Percentiles rank a stretch among this genome's conserved stretches.
These are phyloP conservation scores for Mesorhabditis belari DNA, from an alignment of 2,888 invertebrate genomes.

Conservation along the genomic window DNA sequence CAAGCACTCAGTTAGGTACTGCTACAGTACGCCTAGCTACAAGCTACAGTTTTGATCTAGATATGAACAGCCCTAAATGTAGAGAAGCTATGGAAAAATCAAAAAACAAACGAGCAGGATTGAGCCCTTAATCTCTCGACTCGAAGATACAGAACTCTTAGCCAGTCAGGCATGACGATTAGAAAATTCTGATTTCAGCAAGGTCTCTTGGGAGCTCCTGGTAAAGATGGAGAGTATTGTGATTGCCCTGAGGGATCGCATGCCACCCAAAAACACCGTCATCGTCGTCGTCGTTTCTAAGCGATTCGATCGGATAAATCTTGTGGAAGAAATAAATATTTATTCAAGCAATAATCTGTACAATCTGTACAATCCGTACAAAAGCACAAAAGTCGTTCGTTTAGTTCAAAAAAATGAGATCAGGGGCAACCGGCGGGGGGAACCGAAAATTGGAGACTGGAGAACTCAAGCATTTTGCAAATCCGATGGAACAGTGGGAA, in stretches of 20 bases:
- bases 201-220: constrained; percentile 21
- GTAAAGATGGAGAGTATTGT: constrained; percentile 16
- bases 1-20: no score
- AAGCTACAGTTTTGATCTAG: no score
- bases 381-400: no score
- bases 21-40: no score
- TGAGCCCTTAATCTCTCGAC: no score
- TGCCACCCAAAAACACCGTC: not conserved
- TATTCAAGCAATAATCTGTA: not conserved
- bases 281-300: not conserved
- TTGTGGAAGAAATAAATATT: not conserved
- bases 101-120: no score
- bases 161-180: no score
- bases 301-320: not conserved
- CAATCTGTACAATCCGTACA: not conserved
- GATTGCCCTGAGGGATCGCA: not conserved
- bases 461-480: not conserved
- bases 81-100: no score
- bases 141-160: no score
- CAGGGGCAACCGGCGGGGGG: not conserved
- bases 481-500: no score
- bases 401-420: no score
- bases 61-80: constrained; percentile 22
- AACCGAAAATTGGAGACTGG: not conserved
- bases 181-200: no score